Percentiles rank a stretch among this genome's conserved stretches.
Conservation (phyloP, 2,113 vertebrate species). For the Pseudorectes ferrugineus region DNA sequence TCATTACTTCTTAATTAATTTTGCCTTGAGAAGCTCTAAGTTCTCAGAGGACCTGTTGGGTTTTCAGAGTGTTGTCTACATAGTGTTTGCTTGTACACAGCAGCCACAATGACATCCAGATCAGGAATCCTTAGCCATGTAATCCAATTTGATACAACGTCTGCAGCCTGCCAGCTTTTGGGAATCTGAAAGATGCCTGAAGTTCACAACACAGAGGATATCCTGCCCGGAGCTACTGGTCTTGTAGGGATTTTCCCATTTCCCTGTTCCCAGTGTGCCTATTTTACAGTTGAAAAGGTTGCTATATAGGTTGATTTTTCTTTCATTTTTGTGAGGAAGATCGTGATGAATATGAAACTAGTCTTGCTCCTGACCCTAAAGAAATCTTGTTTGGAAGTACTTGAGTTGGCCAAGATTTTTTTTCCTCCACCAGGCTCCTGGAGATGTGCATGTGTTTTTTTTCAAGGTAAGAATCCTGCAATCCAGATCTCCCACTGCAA, state of each 20-base stretch:
- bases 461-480: slow-evolving; percentile 14
- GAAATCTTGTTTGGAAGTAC: not conserved
- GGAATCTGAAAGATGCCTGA: not conserved
- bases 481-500: not conserved
- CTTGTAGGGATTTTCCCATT: not conserved
- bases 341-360: not conserved
- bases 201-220: not conserved
- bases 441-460: not conserved
- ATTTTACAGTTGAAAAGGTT: not conserved
- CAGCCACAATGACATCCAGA: not conserved
- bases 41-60: slow-evolving; percentile 43
- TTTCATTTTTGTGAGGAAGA: not conserved
- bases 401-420: not conserved
- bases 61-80: not conserved
- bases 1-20: slow-evolving; percentile 68
- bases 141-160: slow-evolving; percentile 41
- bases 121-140: not conserved
- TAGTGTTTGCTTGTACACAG: not conserved
- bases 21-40: slow-evolving; percentile 43
- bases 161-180: not conserved
- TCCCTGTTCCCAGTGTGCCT: not conserved
- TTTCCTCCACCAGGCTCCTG: not conserved
- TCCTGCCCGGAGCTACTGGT: not conserved
- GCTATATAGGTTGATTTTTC: not conserved
- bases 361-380: not conserved